A percentile compares a stretch with the other conserved stretches of the same genome.
Conservation (phyloP, 1,140 invertebrate species). For the Drosophila pachea region DNA sequence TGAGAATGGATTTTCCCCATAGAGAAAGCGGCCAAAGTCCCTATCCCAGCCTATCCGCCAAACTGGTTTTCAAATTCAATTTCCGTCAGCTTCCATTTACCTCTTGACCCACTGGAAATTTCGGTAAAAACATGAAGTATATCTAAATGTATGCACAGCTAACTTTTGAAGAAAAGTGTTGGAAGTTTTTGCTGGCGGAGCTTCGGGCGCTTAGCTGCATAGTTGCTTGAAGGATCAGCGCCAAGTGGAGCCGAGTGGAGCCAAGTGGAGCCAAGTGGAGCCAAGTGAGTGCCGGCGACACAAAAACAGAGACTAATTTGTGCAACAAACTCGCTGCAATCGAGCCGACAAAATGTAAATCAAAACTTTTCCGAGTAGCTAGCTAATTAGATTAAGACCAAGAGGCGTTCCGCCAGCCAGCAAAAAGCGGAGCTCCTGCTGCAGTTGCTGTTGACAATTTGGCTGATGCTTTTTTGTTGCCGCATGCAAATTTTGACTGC, state of each 20-base stretch:
- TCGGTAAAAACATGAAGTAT: too few relatives aligned
- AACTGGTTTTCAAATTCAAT: too few relatives aligned
- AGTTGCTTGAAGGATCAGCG: background rate
- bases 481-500: slow-evolving; percentile 60
- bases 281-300: too few relatives aligned
- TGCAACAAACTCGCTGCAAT: slow-evolving; percentile 38
- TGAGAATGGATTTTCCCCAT: too few relatives aligned
- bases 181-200: too few relatives aligned
- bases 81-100: too few relatives aligned
- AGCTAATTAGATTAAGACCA: slow-evolving; percentile 67
- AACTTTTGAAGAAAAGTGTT: too few relatives aligned
- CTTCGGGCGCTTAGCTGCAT: background rate
- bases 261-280: too few relatives aligned
- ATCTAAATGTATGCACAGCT: too few relatives aligned
- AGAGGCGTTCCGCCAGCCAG: background rate
- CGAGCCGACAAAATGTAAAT: slow-evolving; percentile 61
- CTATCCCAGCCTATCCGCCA: too few relatives aligned
- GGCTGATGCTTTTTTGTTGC: slow-evolving; percentile 34
- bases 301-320: slow-evolving; percentile 38
- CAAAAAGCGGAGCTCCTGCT: slow-evolving; percentile 21
- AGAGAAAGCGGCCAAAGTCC: too few relatives aligned
- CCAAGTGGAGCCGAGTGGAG: background rate
- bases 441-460: slow-evolving; percentile 61
- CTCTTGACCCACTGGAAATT: too few relatives aligned
- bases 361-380: slow-evolving; percentile 65